Percentiles rank a stretch among this genome's conserved stretches.
phyloP scores from a whole-genome alignment of 2,888 invertebrate species.

The Calliopum simillimum region DNA sequence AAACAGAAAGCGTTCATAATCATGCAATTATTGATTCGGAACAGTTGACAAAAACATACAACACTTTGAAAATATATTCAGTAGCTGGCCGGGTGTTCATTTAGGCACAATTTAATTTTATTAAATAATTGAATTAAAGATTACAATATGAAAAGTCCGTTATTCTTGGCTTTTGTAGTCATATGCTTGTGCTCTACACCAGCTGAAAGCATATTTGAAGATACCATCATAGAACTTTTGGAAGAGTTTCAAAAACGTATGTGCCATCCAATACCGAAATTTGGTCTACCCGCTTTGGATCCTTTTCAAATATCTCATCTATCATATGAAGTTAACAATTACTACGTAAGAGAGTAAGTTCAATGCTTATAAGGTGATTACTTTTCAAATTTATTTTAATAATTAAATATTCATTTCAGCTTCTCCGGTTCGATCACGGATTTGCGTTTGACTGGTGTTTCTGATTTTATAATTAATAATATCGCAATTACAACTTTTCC shows the following conservation, averaged over 20 bases:
- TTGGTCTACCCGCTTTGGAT: constrained; percentile 60
- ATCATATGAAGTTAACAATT: constrained; percentile 49
- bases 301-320: constrained; percentile 52
- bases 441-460: constrained; percentile 53
- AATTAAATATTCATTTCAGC: constrained; percentile 43
- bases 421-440: constrained; percentile 54
- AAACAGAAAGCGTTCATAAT: too few relatives aligned
- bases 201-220: constrained; percentile 47
- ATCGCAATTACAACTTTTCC: constrained; percentile 49
- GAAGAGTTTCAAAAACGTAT: constrained; percentile 59
- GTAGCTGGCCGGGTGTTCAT: neutral
- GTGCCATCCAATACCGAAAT: constrained; percentile 61
- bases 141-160: neutral
- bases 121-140: too few relatives aligned
- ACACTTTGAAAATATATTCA: neutral
- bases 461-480: constrained; percentile 52
- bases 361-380: neutral
- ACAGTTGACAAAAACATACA: too few relatives aligned
- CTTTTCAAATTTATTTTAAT: neutral
- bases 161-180: constrained; percentile 5
- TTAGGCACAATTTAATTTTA: too few relatives aligned
- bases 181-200: constrained; percentile 39
- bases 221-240: constrained; percentile 50
- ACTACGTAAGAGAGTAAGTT: constrained; percentile 56
- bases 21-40: too few relatives aligned